Evolutionary conservation across 1,140 invertebrate species (phyloP).

Genomic region (Anthonomus grandis): DNA sequence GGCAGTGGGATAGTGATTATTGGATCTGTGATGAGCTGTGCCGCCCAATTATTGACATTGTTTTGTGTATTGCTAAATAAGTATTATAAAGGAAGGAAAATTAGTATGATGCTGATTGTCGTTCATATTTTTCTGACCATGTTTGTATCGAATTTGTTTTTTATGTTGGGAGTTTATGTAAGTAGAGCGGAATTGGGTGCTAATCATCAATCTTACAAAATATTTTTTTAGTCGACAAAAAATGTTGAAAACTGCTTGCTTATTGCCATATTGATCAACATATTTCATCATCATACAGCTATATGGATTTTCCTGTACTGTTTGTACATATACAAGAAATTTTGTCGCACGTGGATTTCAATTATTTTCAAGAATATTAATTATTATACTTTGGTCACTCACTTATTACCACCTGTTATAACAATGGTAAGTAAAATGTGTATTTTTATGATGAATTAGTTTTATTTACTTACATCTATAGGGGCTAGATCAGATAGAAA

Average conservation of each 20-base stretch:
- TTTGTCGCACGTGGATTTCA: conserved; percentile 22
- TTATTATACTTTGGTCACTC: conserved; percentile 14
- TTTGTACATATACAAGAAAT: conserved; percentile 49
- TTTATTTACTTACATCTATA: no score
- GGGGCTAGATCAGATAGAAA: no score
- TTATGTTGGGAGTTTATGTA: conserved; percentile 54
- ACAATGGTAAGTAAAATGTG: conserved; percentile 22
- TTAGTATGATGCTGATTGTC: conserved; percentile 42
- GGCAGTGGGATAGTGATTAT: conserved; percentile 47
- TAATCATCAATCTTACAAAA: background rate
- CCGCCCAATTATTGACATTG: conserved; percentile 46
- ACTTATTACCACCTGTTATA: conserved; percentile 19
- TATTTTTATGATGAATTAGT: no score
- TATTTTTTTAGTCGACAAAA: conserved; percentile 55
- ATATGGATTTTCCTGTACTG: conserved; percentile 62
- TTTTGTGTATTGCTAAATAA: conserved; percentile 45
- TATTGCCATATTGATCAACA: conserved; percentile 63
- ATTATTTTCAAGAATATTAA: conserved; percentile 21
- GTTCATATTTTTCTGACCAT: conserved; percentile 45
- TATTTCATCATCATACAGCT: conserved; percentile 62
- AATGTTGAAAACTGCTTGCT: conserved; percentile 58
- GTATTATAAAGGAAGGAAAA: conserved; percentile 37
- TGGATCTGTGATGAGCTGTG: conserved; percentile 45
- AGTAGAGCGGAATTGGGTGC: conserved; percentile 24
- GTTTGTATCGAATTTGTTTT: conserved; percentile 48